A percentile compares a stretch with the other conserved stretches of the same genome.
Conservation (phyloP, 2,797 vertebrate species). For the Adrianichthys oophorus region DNA sequence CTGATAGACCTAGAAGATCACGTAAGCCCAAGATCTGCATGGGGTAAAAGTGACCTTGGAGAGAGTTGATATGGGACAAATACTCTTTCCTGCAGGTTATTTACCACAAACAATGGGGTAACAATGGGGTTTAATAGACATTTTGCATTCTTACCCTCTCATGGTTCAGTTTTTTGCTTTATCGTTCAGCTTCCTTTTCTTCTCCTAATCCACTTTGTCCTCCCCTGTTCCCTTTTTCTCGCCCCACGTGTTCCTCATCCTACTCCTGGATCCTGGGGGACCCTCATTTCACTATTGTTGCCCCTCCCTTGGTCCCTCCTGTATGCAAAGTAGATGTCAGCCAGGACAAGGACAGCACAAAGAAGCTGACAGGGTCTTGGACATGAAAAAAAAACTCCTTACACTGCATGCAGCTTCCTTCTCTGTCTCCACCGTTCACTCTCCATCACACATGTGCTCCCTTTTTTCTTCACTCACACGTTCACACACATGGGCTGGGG, state of each 20-base stretch:
- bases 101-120: conserved; percentile 7
- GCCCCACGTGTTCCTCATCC: conserved; percentile 33
- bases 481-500: conserved; percentile 45
- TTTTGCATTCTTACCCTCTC: conserved; percentile 35
- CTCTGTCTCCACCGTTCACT: conserved; percentile 45
- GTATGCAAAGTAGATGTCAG: conserved; percentile 82
- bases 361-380: conserved; percentile 70
- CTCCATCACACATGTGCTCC: conserved; percentile 57
- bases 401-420: conserved; percentile 33
- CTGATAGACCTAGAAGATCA: conserved; percentile 62
- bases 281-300: conserved; percentile 56
- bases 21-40: conserved; percentile 57
- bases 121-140: conserved; percentile 18
- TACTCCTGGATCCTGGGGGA: conserved; percentile 64
- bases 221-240: conserved; percentile 31
- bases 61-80: conserved; percentile 34
- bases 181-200: conserved; percentile 45
- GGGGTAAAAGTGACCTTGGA: conserved; percentile 65
- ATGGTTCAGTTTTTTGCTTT: conserved; percentile 24
- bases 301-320: conserved; percentile 68
- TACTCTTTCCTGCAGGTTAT: conserved; percentile 22
- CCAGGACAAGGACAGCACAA: conserved; percentile 76
- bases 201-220: conserved; percentile 52
- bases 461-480: conserved; percentile 34
- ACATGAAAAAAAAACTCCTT: conserved; percentile 36